Conservation (phyloP, 1,140 invertebrate genomes). For the Cotesia glomerata region DNA sequence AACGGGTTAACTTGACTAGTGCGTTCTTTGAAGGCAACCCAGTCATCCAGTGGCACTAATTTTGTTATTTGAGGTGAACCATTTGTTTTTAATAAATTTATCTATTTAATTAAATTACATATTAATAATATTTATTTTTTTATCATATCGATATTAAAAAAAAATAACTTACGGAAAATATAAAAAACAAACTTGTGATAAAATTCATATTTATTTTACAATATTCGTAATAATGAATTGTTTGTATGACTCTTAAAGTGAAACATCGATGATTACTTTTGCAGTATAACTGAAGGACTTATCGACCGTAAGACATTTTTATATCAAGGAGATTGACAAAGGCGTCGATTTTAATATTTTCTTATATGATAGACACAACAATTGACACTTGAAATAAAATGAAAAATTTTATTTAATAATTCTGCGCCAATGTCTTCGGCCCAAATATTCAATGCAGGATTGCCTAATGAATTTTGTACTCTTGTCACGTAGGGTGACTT, state of each 20-base stretch:
- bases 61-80: constrained; percentile 48
- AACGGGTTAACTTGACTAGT: constrained; percentile 39
- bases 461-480: constrained; percentile 41
- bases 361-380: neutral
- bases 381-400: neutral
- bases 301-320: constrained; percentile 12
- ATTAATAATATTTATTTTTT: neutral
- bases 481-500: constrained; percentile 40
- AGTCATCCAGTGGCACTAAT: constrained; percentile 47
- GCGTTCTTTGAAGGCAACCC: constrained; percentile 36
- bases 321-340: neutral
- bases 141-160: neutral
- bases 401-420: constrained; percentile 24
- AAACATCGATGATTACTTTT: neutral
- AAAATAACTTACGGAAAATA: constrained; percentile 8
- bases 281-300: neutral
- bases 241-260: neutral
- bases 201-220: neutral
- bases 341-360: neutral
- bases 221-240: neutral
- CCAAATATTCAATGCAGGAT: constrained; percentile 42
- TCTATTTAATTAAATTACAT: neutral
- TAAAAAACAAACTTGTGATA: neutral
- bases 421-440: constrained; percentile 37
- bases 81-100: constrained; percentile 20